Percentiles rank a stretch among this genome's conserved stretches.
Evolutionary conservation across 1,140 invertebrate genomes (phyloP).

Genomic region (Heliconius hermathena): DNA sequence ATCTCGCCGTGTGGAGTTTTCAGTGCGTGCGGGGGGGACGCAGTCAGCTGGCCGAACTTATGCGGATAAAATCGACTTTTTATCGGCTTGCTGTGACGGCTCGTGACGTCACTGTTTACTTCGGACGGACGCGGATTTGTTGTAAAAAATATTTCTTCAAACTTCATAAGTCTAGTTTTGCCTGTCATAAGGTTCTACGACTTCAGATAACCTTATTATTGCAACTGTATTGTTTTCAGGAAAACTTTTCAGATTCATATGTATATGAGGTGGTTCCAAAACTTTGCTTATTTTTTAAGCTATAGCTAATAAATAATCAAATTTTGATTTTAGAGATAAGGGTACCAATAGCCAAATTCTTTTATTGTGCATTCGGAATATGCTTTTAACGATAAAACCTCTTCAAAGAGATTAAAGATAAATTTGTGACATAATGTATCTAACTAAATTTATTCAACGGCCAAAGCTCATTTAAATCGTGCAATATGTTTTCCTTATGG

Average conservation of each 20-base stretch:
- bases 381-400: conserved; percentile 19
- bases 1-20: conserved; percentile 71
- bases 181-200: not conserved
- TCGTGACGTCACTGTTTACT: conserved; percentile 81
- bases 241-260: not conserved
- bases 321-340: not conserved
- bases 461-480: conserved; percentile 61
- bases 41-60: conserved; percentile 80
- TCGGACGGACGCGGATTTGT: conserved; percentile 59
- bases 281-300: not conserved
- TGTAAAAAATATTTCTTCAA: not conserved
- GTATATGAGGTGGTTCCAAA: not conserved
- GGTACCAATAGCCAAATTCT: not conserved
- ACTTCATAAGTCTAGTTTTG: not conserved
- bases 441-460: conserved; percentile 38
- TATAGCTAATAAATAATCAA: not conserved
- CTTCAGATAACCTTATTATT: not conserved
- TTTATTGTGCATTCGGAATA: not conserved
- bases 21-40: conserved; percentile 62
- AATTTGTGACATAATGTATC: conserved; percentile 26
- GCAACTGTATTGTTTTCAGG: too few species aligned
- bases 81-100: conserved; percentile 77
- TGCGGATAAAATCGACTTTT: conserved; percentile 81
- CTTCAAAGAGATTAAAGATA: conserved; percentile 17
- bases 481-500: conserved; percentile 72